Percentiles rank a stretch among this genome's conserved stretches.
Evolutionary conservation across 2,888 invertebrate genomes (phyloP).

Genomic region (Eutolmus rufibarbis): DNA sequence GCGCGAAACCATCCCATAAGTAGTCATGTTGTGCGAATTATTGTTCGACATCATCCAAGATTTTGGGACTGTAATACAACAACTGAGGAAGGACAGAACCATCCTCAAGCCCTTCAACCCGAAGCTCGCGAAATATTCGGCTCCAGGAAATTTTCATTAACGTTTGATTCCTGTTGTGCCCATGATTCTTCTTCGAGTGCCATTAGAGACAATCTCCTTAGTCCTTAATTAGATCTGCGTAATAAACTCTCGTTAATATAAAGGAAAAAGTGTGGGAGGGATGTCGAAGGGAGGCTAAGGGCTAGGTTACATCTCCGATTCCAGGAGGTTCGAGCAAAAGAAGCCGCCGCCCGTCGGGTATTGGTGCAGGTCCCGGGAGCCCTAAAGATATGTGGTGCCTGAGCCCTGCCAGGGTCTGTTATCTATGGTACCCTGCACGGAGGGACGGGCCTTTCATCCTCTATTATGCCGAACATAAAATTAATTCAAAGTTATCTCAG

Average conservation of each 20-base stretch:
- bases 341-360: background rate
- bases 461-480: constrained; percentile 38
- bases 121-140: background rate
- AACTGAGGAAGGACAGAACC: background rate
- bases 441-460: constrained; percentile 17
- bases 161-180: constrained; percentile 33
- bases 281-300: background rate
- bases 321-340: background rate
- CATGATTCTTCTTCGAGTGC: constrained; percentile 35
- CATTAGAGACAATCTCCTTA: constrained; percentile 38
- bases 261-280: background rate
- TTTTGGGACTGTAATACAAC: background rate
- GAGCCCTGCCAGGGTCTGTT: background rate
- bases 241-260: constrained; percentile 35
- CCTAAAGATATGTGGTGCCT: background rate
- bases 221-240: constrained; percentile 33
- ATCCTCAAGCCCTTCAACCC: background rate
- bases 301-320: background rate
- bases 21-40: constrained; percentile 7
- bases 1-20: background rate
- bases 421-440: constrained; percentile 1
- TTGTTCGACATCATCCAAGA: background rate
- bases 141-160: constrained; percentile 21
- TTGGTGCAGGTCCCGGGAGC: background rate
- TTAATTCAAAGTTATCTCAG: constrained; percentile 39